Conservation (phyloP, 2,113 vertebrate genomes). For the Mionectes macconnelli region DNA sequence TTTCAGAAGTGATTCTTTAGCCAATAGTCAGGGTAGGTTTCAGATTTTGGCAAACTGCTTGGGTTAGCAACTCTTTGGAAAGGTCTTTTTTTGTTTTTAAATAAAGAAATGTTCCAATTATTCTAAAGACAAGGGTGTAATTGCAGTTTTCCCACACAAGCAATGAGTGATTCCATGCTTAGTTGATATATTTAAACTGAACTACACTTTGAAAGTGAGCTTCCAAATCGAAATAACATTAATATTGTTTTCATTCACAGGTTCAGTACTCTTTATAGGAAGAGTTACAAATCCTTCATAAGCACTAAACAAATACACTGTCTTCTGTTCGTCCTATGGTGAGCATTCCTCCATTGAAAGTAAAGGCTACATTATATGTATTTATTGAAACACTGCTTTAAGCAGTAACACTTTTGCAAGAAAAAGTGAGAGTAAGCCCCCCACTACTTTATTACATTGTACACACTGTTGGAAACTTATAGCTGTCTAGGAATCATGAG, state of each 20-base stretch:
- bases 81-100: background rate
- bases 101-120: background rate
- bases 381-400: background rate
- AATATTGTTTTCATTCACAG: conserved; percentile 71
- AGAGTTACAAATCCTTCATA: conserved; percentile 83
- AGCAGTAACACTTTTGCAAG: background rate
- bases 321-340: background rate
- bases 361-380: background rate
- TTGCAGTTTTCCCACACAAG: background rate
- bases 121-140: background rate
- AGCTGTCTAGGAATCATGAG: background rate
- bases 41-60: background rate
- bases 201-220: background rate
- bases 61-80: background rate
- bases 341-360: background rate
- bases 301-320: background rate
- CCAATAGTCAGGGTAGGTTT: background rate
- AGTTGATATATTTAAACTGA: background rate
- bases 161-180: background rate
- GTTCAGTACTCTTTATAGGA: conserved; percentile 86
- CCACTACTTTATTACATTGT: background rate
- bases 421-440: background rate
- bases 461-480: background rate
- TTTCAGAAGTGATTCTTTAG: background rate
- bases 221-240: background rate